These are phyloP conservation scores for Phalacrocorax aristotelis DNA, from an alignment of 2,113 vertebrate species.

Conservation along the genomic window DNA sequence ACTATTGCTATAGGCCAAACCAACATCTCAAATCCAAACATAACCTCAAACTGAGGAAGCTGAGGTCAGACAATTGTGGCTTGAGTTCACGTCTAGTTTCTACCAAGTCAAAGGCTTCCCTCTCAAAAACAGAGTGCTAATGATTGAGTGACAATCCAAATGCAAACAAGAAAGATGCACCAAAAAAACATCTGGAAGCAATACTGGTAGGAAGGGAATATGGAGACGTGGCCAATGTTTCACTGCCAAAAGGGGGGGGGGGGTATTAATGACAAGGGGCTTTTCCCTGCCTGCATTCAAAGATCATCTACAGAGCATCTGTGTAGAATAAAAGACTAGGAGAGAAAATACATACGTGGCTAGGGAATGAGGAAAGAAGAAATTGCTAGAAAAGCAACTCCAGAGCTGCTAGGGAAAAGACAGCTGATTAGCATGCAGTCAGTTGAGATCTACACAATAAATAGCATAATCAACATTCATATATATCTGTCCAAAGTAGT, in stretches of 20 bases:
- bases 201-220: slow-evolving; percentile 23
- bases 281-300: slow-evolving; percentile 21
- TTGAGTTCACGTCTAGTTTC: slow-evolving; percentile 1
- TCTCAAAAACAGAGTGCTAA: slow-evolving; percentile 36
- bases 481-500: neutral
- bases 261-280: slow-evolving; percentile 9
- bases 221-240: slow-evolving; percentile 39
- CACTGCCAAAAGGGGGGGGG: neutral
- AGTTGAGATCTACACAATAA: neutral
- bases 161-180: neutral
- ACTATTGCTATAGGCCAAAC: neutral
- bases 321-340: neutral
- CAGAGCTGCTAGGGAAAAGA: neutral
- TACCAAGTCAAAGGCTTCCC: slow-evolving; percentile 31
- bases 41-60: slow-evolving; percentile 21
- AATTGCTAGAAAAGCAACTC: slow-evolving; percentile 1
- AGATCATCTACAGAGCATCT: neutral
- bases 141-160: neutral
- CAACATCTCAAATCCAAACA: slow-evolving; percentile 11
- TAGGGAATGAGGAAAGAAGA: neutral
- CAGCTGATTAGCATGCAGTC: neutral
- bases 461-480: neutral
- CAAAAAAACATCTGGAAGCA: slow-evolving; percentile 68
- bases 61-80: slow-evolving; percentile 34
- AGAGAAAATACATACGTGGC: neutral